phyloP scores from a whole-genome alignment of 2,113 vertebrate species.

The Mesocricetus auratus region DNA sequence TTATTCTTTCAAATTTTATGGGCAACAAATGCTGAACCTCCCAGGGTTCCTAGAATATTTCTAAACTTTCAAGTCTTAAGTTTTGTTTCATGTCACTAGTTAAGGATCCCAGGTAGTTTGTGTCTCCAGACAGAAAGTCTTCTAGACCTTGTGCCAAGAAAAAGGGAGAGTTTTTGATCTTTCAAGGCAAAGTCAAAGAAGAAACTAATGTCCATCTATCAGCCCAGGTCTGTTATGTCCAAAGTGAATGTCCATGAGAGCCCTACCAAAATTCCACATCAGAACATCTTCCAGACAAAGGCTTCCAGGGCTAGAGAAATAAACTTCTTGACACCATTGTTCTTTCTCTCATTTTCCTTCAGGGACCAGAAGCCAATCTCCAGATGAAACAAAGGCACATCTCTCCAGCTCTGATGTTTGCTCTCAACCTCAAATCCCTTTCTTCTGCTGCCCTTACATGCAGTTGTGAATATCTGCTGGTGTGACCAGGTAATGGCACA shows the following conservation, averaged over 20 bases:
- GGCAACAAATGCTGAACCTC: background rate
- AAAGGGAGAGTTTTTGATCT: constrained; percentile 16
- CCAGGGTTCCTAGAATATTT: background rate
- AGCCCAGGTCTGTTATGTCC: background rate
- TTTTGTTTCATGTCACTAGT: background rate
- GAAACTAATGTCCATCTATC: background rate
- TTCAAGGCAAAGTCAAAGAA: constrained; percentile 26
- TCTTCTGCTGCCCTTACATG: background rate
- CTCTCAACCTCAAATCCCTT: background rate
- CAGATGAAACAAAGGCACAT: background rate
- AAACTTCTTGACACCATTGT: background rate
- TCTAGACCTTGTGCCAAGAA: background rate
- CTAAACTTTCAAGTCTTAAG: constrained; percentile 2
- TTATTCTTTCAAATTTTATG: constrained; percentile 13
- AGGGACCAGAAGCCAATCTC: background rate
- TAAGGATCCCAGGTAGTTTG: background rate
- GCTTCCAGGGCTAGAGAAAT: background rate
- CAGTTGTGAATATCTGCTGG: background rate
- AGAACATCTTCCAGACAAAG: background rate
- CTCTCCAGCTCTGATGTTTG: background rate
- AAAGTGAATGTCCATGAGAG: background rate
- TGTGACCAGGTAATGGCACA: background rate
- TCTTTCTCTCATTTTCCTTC: background rate
- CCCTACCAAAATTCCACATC: background rate
- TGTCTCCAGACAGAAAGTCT: background rate